Evolutionary conservation across 2,113 vertebrate genomes (phyloP), one percentile per base, ranked within the genome.

Genomic region (Amblyopsis rosae): DNA sequence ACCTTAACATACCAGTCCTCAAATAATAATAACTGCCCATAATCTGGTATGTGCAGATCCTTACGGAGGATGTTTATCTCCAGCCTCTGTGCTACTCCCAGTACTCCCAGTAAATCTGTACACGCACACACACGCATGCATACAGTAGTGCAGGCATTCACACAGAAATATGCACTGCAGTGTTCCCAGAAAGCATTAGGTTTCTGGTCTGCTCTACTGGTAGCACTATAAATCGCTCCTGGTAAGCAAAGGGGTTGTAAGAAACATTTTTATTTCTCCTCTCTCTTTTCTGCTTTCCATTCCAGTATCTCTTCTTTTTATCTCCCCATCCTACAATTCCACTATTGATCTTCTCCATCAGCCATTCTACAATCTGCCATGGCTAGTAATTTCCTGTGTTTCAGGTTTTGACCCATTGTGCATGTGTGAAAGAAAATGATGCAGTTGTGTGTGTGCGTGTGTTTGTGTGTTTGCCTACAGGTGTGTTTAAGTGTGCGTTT

Each of bases 301-400:
- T 47, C 8, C 35, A 35, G 65, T 63, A 16, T 9, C 49, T 59
- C 66, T 63, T 32, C 54, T 54, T 46, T 59, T 41, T 45, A 11
- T 50, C 16, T 10, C 41, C 59, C 3, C 15, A 48, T 19, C n/a
- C 45, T 33, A 71, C 69, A 68, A 54, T 67, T 32, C 51, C 12
- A 26, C 26, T 49, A 50, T 64, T 66, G 59, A 17, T 59, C 26
- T 45, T 26, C 62, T 49, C 26, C 60, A 68, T 74, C 59, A 62
- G 53, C 47, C 59, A 19, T 67, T 56, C 55, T 26, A 26, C 26
- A 26, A 26, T 26, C 26, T 26, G 26, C 2, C 26, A 26, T 26
- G 26, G 26, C 26, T 67, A 65, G 61, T 76, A 72, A 81, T 86
- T 81, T 89, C 77, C 79, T 80, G 70, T 67, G 19, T 9, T 53